These are phyloP conservation scores for Drosophila arawakana DNA, from an alignment of 1,140 invertebrate species.

Conservation along the genomic window DNA sequence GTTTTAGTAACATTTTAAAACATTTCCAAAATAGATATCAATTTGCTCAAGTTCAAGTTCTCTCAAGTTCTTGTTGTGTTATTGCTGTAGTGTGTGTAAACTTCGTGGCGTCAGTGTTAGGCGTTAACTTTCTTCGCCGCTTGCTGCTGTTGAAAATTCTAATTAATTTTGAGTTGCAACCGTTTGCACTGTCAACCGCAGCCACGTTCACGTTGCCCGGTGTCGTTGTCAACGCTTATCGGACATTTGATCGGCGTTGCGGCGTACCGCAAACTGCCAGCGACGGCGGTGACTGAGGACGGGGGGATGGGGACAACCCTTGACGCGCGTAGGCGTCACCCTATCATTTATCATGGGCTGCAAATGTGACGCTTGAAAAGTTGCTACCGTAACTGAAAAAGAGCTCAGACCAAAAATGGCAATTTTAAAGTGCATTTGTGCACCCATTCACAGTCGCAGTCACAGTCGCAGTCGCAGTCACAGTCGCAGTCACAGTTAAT, in stretches of 20 bases:
- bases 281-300: not conserved
- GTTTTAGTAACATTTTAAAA: not conserved
- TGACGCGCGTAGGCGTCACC: constrained; percentile 76
- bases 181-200: constrained; percentile 78
- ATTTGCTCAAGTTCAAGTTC: no score
- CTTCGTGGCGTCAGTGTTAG: not conserved
- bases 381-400: constrained; percentile 14
- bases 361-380: constrained; percentile 39
- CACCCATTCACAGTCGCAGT: not conserved
- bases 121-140: not conserved
- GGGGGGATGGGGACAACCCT: constrained; percentile 59
- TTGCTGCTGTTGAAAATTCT: constrained; percentile 69
- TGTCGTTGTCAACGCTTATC: constrained; percentile 66
- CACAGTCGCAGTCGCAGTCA: constrained; percentile 23
- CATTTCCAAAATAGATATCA: not conserved
- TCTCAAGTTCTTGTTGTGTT: no score
- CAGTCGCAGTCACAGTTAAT: constrained; percentile 55
- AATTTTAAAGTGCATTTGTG: constrained; percentile 61
- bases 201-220: constrained; percentile 45
- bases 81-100: constrained; percentile 4
- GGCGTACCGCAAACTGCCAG: constrained; percentile 68
- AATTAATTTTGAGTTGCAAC: constrained; percentile 83
- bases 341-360: constrained; percentile 74
- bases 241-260: constrained; percentile 75
- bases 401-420: constrained; percentile 4